A percentile compares a stretch with the other conserved stretches of the same genome.
Conservation (phyloP, 2,113 vertebrate species). For the Parotia lawesii region DNA sequence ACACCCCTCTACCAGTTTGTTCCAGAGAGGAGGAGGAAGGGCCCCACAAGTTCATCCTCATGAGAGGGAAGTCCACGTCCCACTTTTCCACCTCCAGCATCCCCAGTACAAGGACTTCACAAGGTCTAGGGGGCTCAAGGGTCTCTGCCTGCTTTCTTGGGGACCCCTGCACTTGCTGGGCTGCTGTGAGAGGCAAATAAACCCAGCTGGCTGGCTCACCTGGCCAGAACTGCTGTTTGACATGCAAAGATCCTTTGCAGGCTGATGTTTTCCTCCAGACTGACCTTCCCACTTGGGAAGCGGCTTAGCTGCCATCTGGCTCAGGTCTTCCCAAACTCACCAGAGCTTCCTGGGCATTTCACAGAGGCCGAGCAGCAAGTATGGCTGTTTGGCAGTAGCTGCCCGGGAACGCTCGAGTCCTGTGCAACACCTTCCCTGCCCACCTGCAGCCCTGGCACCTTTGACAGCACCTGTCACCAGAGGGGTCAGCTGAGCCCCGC, state of each 20-base stretch:
- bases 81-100: not conserved
- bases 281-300: not conserved
- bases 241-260: not conserved
- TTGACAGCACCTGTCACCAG: not conserved
- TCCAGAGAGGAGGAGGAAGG: not conserved
- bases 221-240: not conserved
- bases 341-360: slow-evolving; percentile 31
- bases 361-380: rapidly evolving
- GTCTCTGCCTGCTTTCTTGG: not conserved
- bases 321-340: slow-evolving; percentile 20
- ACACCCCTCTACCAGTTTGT: not conserved
- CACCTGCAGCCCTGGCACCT: not conserved
- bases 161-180: not conserved
- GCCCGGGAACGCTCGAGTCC: not conserved
- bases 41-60: rapidly evolving
- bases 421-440: not conserved
- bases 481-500: not conserved
- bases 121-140: not conserved
- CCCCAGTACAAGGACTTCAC: not conserved
- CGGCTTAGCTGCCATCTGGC: not conserved
- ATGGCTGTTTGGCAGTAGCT: not conserved
- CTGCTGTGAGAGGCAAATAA: not conserved
- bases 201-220: not conserved
- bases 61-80: not conserved
- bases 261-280: not conserved